Evolutionary conservation across 2,888 invertebrate species (phyloP), one percentile per base, ranked within the genome.

Genomic region (Archaeoteleia sp.): DNA sequence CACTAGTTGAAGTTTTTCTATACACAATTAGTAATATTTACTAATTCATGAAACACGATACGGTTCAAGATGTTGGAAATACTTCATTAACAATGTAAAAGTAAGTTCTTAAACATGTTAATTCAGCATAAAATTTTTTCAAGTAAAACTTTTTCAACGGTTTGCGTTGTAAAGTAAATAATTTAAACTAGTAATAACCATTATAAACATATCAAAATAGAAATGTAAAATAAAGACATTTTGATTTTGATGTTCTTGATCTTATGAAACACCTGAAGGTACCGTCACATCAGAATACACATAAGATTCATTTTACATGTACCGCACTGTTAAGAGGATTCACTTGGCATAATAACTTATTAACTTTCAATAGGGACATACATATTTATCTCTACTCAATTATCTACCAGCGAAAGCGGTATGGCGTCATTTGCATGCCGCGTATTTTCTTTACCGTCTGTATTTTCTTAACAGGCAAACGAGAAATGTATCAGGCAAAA

Each of bases 371-470:
- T 62, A 62, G 62, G 61, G 40, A 53, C 53, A 62, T 48, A 57
- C 51, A 62, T 62, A 67, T 67, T 67, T 67, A 67, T 62, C 51
- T 51, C 51, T 40, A 61, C 62, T 61, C 57, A 67, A 62, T 58
- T 53, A 67, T 61, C 61, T 6, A 1, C 12, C 34, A 57, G 57
- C 46, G 51, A 67, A 67, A 54, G 40, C 55, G 49, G 7, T 29
- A 27, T 27, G 12, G 13, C 46, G 29, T 57, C 51, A 67, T 67
- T 67, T 62, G 57, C 67, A 67, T 67, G 42, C 48, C 34, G 35
- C 43, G 51, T 27, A 61, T 67, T 67, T 53, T 51, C 67, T 62
- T 43, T 40, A 43, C 34, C 51, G 46, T 48, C 53, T 57, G 29
- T 48, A 46, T 67, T 62, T 53, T 62, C 35, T 37, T 48, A 17